Conservation (phyloP, 2,888 invertebrate species). For the Mongoloraphidia duomilia region DNA sequence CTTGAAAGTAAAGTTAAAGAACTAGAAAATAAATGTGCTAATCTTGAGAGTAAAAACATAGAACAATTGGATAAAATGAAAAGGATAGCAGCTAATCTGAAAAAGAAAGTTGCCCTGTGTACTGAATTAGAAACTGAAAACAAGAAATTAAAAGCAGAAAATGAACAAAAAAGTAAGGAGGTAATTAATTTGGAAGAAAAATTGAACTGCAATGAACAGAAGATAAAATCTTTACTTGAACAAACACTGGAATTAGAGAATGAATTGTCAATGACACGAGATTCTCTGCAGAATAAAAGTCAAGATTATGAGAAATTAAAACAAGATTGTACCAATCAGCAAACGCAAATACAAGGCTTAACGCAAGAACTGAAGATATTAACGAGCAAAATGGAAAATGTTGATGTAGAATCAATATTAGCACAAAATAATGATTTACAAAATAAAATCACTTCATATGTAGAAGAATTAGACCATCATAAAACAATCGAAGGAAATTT, state of each 20-base stretch:
- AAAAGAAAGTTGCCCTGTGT: constrained; percentile 52
- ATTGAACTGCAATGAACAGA: constrained; percentile 6
- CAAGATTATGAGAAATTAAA: constrained; percentile 10
- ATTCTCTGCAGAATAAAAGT: not conserved
- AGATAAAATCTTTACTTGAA: constrained; percentile 9
- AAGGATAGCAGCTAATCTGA: constrained; percentile 60
- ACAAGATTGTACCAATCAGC: constrained; percentile 12
- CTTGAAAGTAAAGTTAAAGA: constrained; percentile 27
- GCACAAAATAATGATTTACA: constrained; percentile 18
- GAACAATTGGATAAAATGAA: constrained; percentile 63
- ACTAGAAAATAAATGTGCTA: constrained; percentile 25
- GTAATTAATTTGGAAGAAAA: constrained; percentile 16
- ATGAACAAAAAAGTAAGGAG: constrained; percentile 19
- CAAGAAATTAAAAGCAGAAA: constrained; percentile 21
- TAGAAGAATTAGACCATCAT: constrained; percentile 26
- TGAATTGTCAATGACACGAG: constrained; percentile 6
- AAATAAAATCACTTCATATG: constrained; percentile 24
- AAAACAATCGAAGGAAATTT: constrained; percentile 22
- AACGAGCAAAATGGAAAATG: constrained; percentile 1
- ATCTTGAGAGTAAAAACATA: constrained; percentile 46
- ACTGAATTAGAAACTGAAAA: constrained; percentile 45
- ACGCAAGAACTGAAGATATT: constrained; percentile 28
- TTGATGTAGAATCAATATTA: constrained; percentile 9
- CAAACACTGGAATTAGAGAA: constrained; percentile 13
- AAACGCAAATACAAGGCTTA: constrained; percentile 19